Evolutionary conservation across 2,797 vertebrate species (phyloP).

Genomic region (Threskiornis aethiopicus): DNA sequence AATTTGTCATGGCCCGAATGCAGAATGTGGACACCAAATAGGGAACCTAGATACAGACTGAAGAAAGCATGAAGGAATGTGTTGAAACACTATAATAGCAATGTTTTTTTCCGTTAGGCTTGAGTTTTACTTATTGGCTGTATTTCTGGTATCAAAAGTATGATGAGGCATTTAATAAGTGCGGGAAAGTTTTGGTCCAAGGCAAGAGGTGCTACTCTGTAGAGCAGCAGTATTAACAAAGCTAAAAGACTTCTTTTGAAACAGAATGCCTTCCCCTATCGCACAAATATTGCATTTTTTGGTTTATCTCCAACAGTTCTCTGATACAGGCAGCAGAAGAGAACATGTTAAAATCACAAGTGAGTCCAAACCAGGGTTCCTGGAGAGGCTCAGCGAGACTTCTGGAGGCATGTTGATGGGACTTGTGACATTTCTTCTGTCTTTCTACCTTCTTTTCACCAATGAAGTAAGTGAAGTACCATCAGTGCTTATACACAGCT

Average conservation of each 20-base stretch:
- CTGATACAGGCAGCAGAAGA: constrained; percentile 68
- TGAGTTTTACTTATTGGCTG: background rate
- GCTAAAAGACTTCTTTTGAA: background rate
- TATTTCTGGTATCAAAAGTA: background rate
- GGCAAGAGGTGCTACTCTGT: background rate
- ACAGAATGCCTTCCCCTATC: background rate
- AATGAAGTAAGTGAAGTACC: constrained; percentile 83
- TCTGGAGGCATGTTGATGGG: constrained; percentile 87
- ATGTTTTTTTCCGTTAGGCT: background rate
- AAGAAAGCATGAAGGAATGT: background rate
- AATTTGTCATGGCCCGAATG: background rate
- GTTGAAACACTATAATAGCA: background rate
- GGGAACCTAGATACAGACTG: background rate
- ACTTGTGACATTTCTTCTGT: constrained; percentile 83
- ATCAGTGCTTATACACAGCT: background rate
- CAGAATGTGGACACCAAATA: background rate
- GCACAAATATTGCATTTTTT: background rate
- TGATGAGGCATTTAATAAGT: background rate
- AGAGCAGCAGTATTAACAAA: background rate
- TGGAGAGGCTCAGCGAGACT: constrained; percentile 90
- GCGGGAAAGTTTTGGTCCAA: background rate
- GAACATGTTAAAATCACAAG: constrained; percentile 81
- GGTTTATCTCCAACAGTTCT: constrained; percentile 48
- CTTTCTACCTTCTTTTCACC: constrained; percentile 92
- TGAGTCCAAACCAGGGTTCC: constrained; percentile 84